phyloP scores from a whole-genome alignment of 2,113 vertebrate genomes.

The Antigone vipio region DNA sequence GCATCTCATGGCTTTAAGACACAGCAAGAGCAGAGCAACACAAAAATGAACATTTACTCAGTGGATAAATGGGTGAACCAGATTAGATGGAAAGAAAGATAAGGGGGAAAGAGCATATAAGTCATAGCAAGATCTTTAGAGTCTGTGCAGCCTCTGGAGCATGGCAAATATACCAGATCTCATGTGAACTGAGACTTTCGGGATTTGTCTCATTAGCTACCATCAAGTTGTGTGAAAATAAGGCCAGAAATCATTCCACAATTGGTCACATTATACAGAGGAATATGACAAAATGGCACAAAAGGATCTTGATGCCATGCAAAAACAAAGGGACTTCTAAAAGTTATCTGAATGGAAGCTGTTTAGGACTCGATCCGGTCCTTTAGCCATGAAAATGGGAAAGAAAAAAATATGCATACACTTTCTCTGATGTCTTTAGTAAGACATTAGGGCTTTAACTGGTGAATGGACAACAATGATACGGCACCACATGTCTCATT shows the following conservation, averaged over 20 bases:
- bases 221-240: neutral
- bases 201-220: neutral
- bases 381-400: neutral
- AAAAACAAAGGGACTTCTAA: neutral
- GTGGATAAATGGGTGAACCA: neutral
- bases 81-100: neutral
- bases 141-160: neutral
- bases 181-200: neutral
- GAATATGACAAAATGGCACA: neutral
- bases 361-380: neutral
- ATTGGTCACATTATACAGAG: neutral
- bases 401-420: neutral
- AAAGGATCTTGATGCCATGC: fast-evolving
- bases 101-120: neutral
- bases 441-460: neutral
- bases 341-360: neutral
- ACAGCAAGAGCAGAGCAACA: neutral
- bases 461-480: neutral
- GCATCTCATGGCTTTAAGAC: neutral
- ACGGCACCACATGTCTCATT: neutral
- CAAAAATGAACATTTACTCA: neutral
- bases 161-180: neutral
- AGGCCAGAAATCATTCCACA: neutral
- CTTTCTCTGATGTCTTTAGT: neutral
- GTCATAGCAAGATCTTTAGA: neutral